phyloP scores from a whole-genome alignment of 2,888 invertebrate species.

The Drosophila testacea region DNA sequence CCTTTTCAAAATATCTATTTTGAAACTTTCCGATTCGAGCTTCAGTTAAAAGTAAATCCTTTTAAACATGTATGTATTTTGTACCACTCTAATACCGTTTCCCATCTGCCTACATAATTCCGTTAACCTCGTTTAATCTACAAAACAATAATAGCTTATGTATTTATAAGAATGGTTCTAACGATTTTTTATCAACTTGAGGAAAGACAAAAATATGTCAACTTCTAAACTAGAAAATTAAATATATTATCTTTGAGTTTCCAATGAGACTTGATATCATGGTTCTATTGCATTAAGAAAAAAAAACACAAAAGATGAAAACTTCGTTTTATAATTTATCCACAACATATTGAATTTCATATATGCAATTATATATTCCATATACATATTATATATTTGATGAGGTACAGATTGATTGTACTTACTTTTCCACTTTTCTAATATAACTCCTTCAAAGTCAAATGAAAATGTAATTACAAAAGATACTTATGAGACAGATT shows the following conservation, averaged over 20 bases:
- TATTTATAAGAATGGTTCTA: background rate
- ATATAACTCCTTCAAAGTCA: constrained; percentile 51
- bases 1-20: no score
- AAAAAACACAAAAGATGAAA: constrained; percentile 15
- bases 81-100: no score
- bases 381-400: constrained; percentile 36
- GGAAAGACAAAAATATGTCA: background rate
- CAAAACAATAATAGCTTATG: background rate
- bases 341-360: constrained; percentile 39
- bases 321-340: constrained; percentile 31
- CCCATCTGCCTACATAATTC: background rate
- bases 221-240: no score
- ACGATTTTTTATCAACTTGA: background rate
- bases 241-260: background rate
- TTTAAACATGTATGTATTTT: no score
- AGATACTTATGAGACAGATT: constrained; percentile 85
- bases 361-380: constrained; percentile 37
- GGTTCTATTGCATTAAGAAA: constrained; percentile 52
- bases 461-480: constrained; percentile 77
- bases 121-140: background rate
- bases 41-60: background rate
- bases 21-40: background rate
- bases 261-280: background rate
- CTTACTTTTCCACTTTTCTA: constrained; percentile 58
- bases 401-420: constrained; percentile 61